Base-by-base conservation (phyloP, 2,888 invertebrate genomes). In the Disparrhopalites patrizii region DNA sequence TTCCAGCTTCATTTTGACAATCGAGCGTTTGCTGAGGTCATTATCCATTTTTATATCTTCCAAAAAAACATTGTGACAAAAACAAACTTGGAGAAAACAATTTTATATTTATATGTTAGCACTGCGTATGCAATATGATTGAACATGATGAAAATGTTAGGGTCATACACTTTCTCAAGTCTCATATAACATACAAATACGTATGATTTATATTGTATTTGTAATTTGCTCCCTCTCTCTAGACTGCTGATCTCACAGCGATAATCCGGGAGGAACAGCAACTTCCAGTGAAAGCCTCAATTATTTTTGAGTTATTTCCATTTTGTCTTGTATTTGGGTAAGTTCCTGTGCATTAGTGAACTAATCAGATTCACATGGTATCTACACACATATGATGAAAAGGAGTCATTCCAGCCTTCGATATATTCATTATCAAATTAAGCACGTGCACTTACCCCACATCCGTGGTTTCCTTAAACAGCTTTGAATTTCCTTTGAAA, bases 251-350 rank as follows among this genome's bases (percentile, higher is more conserved):
- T n/a, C 40, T 70, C 13, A 80, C 91, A 74, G 87, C 89, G 28
- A 89, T 92, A 88, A 90, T 90, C 1, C 83, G 91, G 33, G 91
- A 92, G 77, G 92, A 93, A 78, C 91, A 91, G 79, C 91, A 91
- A 79, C 81, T 93, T 74, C 93, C 93, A 7, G 90, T 93, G 73
- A 89, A 89, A 77, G 91, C 93, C 0, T 88, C 91, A 10, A 89
- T 94, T 28, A 83, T 97, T 52, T 95, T 97, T 77, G 95, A 97
- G 79, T 93, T 97, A 77, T 98, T 98, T 79, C 97, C 98, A 1
- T 98, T 98, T 83, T 94, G 95, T 81, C 90, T 98, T 73, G 94
- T 96, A 47, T 97, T 97, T 80, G 91, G 93, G 89, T 91, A 81
- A 82, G 85, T 82, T n/a, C n/a, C n/a, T n/a, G n/a, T n/a, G n/a